Evolutionary conservation across 2,113 vertebrate species (phyloP), one percentile per base, ranked within the genome.

Genomic region (Thoracochromis brauschi): DNA sequence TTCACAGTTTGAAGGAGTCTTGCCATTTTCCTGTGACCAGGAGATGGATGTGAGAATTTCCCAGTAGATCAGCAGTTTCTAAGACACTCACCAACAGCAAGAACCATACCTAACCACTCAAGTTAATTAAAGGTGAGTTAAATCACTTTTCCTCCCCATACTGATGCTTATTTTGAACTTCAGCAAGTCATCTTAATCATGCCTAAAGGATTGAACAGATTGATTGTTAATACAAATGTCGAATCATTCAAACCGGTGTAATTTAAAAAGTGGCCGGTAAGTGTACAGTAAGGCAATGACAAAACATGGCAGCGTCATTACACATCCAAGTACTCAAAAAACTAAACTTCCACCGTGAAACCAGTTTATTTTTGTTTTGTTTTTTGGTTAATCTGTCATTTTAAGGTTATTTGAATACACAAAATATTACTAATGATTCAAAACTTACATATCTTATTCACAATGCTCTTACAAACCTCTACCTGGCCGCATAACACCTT

Each of bases 311-410:
- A 75, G 38, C 38, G 5, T 73, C 21, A 71, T 71, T 71, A 40
- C 21, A 73, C 24, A 17, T 31, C 42, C 1, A 75, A 19, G 71
- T 31, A 75, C 42, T 49, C n/a, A 71, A 4, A 73, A 73, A 73
- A 42, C n/a, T 71, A 71, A 42, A 38, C n/a, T 0, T 42, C 63
- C n/a, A 68, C 35, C 0, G 0, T 21, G 63, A 40, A 68, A 68
- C 33, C 1, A 8, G 8, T 24, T 71, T 71, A 14, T n/a, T 42
- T 63, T 35, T 7, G 17, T 63, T 63, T 63, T 35, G 4, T 65
- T 65, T 65, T 65, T 68, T 68, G 35, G 35, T 75, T 47, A 29
- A 75, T 47, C 71, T 4, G 9, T 29, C 16, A 47, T 47, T 75
- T 47, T 47, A 47, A 29, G 0, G 4, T 7, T 29, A 47, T 47